phyloP scores from a whole-genome alignment of 2,113 vertebrate species.

The Neodontobutis hainanensis region DNA sequence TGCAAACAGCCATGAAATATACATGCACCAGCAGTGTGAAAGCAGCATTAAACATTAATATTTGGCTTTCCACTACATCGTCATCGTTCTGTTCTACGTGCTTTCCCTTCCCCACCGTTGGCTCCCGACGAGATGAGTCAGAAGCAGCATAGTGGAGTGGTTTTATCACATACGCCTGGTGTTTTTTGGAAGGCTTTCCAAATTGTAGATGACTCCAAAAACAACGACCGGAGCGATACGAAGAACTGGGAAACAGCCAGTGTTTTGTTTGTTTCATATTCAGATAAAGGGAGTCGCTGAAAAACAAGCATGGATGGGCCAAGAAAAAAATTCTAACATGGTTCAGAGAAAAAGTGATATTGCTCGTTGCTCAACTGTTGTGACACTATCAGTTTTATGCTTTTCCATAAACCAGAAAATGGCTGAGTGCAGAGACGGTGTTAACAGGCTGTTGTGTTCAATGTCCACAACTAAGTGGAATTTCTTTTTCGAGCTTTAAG shows the following conservation, averaged over 20 bases:
- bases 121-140: slow-evolving; percentile 47
- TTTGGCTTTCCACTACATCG: background rate
- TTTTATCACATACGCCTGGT: slow-evolving; percentile 26
- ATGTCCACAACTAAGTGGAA: no score
- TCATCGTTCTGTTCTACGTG: slow-evolving; percentile 10
- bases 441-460: background rate
- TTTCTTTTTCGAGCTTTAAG: no score
- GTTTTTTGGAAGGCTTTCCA: slow-evolving; percentile 46
- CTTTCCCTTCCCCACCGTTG: slow-evolving; percentile 29
- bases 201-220: slow-evolving; percentile 37
- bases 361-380: slow-evolving; percentile 1
- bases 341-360: background rate
- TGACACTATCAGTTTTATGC: background rate
- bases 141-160: slow-evolving; percentile 20
- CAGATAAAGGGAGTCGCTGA: background rate
- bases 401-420: background rate
- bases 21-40: background rate
- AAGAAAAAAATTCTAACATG: background rate
- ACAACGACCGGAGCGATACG: slow-evolving; percentile 14
- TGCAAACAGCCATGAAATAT: slow-evolving; percentile 3
- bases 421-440: background rate
- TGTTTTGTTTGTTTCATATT: slow-evolving; percentile 8
- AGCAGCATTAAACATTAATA: slow-evolving; percentile 25
- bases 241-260: slow-evolving; percentile 21
- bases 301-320: background rate